Base-by-base conservation (phyloP, 2,113 vertebrate species). In the Morone saxatilis region DNA sequence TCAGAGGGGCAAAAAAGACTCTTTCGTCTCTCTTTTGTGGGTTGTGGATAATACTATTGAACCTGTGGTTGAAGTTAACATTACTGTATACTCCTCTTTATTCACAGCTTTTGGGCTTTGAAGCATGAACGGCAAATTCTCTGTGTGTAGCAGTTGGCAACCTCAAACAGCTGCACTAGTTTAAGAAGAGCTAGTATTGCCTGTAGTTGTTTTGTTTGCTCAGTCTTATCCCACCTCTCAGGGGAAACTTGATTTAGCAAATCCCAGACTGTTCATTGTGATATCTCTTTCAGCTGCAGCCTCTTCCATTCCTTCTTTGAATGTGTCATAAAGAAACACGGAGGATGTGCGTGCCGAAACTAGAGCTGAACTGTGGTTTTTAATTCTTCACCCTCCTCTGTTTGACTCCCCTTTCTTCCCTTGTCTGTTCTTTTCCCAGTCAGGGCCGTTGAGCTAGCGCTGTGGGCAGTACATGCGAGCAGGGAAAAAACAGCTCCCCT, bases 171-270 rank as follows among this genome's bases (percentile, higher is more conserved):
- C 83, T 81, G 77, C 48, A 10, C 61, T 25, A 38, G 78, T 79
- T 86, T 72, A 53, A 63, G 78, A 71, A 71, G 69, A 70, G 73
- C 62, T 51, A 17, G 82, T 74, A 47, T 59, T 76, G 86, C 90
- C 83, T 79, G 84, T 73, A 71, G 92, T 90, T 88, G 85, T 81
- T 90, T 90, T 78, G 77, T 86, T 91, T 89, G 71, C 77, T 38
- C 66, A 3, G 80, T 85, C 66, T 91, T 81, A 86, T 84, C 78
- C 71, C 41, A 0, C 56, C 57, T 85, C 74, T 80, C 74, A 19
- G 41, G 74, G 85, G 90, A 77, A 79, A 71, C 68, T 71, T 48
- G 73, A 84, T 76, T 83, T 82, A 88, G 82, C 72, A 81, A 87
- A 93, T 91, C 86, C 80, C 74, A 78, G 50, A 71, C 76, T 40